Conservation (phyloP, 2,797 vertebrate species). For the Helicolenus hilgendorfi region DNA sequence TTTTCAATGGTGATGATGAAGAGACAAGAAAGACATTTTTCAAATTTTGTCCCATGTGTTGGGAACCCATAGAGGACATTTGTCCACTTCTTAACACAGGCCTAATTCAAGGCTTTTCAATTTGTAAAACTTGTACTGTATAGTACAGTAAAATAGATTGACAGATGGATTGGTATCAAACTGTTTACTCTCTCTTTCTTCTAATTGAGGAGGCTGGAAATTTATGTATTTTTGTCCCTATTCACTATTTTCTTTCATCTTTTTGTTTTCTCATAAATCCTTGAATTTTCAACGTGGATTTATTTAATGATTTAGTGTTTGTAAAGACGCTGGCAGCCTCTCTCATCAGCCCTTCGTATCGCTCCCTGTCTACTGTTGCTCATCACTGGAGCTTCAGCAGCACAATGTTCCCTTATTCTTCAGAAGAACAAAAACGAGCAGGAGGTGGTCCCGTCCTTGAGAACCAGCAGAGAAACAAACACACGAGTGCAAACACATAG, state of each 20-base stretch:
- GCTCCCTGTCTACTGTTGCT: conserved; percentile 27
- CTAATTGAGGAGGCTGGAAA: not conserved
- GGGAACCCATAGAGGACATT: not conserved
- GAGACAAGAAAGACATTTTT: too few relatives aligned
- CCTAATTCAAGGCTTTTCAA: not conserved
- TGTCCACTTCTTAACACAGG: not conserved
- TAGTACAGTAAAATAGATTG: not conserved
- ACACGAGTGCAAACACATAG: not conserved
- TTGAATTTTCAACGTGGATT: conserved; percentile 8
- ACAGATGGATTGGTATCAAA: not conserved
- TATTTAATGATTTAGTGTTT: conserved; percentile 17
- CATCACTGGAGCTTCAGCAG: conserved; percentile 25
- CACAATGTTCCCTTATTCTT: conserved; percentile 50
- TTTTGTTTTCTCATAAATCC: conserved; percentile 29
- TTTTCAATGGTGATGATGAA: not conserved
- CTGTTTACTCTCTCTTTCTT: not conserved
- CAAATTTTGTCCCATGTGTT: not conserved
- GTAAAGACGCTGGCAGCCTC: conserved; percentile 21
- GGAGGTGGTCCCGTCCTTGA: conserved; percentile 63
- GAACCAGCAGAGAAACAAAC: conserved; percentile 26
- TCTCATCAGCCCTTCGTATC: conserved; percentile 8
- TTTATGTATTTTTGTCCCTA: not conserved
- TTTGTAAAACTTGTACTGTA: not conserved
- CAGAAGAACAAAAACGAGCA: conserved; percentile 35
- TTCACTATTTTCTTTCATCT: not conserved